phyloP scores from a whole-genome alignment of 2,113 vertebrate species.

The Muscicapa adusta region DNA sequence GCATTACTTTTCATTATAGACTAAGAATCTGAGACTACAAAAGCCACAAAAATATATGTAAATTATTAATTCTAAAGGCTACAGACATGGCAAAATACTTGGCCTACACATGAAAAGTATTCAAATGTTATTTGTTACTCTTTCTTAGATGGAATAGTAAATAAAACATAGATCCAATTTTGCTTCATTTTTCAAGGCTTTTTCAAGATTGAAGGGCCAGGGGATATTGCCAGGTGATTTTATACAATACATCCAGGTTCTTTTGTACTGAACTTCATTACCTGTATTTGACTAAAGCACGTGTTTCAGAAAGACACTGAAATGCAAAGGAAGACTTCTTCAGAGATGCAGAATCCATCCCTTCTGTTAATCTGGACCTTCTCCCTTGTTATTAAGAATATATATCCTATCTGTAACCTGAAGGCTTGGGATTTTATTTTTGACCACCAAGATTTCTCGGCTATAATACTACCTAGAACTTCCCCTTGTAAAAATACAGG shows the following conservation, averaged over 20 bases:
- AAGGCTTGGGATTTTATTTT: neutral
- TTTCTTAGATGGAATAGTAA: neutral
- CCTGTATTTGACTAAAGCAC: neutral
- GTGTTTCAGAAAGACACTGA: neutral
- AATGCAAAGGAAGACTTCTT: neutral
- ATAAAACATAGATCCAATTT: neutral
- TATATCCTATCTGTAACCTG: neutral
- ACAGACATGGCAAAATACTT: neutral
- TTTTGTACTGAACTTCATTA: neutral
- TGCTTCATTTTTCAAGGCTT: neutral
- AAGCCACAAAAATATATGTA: neutral
- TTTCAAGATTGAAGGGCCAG: neutral
- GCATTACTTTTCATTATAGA: neutral
- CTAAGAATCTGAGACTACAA: neutral
- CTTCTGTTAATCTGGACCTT: neutral
- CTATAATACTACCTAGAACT: neutral
- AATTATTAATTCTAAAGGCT: neutral
- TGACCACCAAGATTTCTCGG: neutral
- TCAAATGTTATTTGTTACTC: neutral
- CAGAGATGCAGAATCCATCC: neutral
- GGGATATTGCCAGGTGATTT: neutral
- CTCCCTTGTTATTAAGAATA: neutral
- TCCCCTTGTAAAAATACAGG: neutral
- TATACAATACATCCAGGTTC: neutral
- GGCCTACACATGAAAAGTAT: neutral